Percentiles rank a stretch among this genome's conserved stretches.
These are phyloP conservation scores for Dicaeum eximium DNA, from an alignment of 2,113 vertebrate genomes.

Conservation along the genomic window DNA sequence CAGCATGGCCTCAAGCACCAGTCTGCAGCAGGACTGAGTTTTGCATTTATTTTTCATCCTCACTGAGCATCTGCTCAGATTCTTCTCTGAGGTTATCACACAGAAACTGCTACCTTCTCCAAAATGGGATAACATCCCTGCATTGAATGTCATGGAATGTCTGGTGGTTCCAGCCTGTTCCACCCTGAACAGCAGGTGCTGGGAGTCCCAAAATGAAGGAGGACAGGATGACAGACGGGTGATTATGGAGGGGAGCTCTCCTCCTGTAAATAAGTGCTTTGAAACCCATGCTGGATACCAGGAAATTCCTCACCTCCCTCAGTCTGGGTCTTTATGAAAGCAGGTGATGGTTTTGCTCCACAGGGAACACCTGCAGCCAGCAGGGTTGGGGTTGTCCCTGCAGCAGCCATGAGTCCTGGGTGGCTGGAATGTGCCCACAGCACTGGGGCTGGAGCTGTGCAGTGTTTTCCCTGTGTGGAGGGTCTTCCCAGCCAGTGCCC, in stretches of 20 bases:
- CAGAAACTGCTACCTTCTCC: neutral
- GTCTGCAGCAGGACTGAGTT: neutral
- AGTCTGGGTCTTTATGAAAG: neutral
- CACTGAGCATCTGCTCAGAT: neutral
- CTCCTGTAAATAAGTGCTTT: neutral
- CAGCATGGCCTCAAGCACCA: neutral
- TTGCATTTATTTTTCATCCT: neutral
- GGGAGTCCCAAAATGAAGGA: neutral
- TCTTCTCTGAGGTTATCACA: neutral
- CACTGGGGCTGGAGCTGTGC: neutral
- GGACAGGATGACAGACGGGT: neutral
- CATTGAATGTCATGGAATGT: neutral
- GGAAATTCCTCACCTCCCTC: neutral
- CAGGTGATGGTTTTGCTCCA: neutral
- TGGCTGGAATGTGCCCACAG: neutral
- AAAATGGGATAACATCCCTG: neutral
- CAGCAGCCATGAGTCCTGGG: neutral
- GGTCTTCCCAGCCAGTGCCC: neutral
- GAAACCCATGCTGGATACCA: neutral
- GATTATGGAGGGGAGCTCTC: neutral
- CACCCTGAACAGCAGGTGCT: neutral
- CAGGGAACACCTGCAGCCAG: neutral
- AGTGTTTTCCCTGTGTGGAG: neutral
- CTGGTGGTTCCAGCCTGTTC: neutral
- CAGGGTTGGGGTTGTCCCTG: rapidly evolving